Evolutionary conservation across 2,797 vertebrate species (phyloP).

Genomic region (Loris lydekkerianus): DNA sequence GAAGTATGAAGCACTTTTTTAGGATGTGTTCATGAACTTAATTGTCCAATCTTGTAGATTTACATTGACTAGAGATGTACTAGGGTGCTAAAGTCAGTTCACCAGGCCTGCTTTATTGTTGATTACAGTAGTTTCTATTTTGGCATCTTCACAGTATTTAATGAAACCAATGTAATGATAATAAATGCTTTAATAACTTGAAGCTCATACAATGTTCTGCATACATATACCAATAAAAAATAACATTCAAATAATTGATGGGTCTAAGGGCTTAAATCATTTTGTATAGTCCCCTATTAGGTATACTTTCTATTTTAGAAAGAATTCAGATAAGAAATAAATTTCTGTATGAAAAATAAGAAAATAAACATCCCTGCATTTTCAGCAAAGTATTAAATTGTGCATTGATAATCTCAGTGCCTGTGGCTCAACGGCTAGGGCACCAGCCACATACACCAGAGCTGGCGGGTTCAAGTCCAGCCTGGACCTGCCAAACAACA

Average conservation of each 20-base stretch:
- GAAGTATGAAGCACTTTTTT: too few relatives aligned
- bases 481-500: too few relatives aligned
- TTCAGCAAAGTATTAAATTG: background rate
- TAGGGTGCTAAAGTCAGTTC: background rate
- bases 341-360: background rate
- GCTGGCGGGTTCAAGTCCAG: too few relatives aligned
- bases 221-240: background rate
- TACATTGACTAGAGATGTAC: background rate
- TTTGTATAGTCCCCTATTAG: background rate
- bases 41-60: background rate
- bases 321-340: background rate
- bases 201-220: background rate
- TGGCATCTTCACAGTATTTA: background rate
- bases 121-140: background rate
- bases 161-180: background rate
- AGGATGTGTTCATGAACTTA: too few relatives aligned
- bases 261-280: background rate
- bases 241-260: constrained; percentile 4
- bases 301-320: background rate
- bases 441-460: too few relatives aligned
- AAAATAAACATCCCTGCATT: background rate
- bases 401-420: background rate
- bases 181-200: background rate
- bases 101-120: background rate
- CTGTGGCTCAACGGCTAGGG: too few relatives aligned